Evolutionary conservation across 2,888 invertebrate species (phyloP).

Genomic region (Euzetes globulus): DNA sequence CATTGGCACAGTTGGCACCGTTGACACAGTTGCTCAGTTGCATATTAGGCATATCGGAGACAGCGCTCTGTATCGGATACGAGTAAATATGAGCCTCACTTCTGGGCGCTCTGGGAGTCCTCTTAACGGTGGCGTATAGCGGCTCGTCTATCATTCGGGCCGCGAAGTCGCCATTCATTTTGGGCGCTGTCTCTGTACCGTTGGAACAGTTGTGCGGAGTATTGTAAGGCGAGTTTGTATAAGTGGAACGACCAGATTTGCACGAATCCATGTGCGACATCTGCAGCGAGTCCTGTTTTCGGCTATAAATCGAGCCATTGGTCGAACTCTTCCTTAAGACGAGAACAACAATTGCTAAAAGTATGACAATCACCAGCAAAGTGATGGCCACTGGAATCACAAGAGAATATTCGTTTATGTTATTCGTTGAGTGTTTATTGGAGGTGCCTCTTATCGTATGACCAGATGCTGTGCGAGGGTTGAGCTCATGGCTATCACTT

Average conservation of each 20-base stretch:
- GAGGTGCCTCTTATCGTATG: conserved; percentile 1
- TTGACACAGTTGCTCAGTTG: conserved; percentile 8
- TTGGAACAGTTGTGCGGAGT: conserved; percentile 26
- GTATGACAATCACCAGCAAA: conserved; percentile 39
- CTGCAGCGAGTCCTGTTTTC: conserved; percentile 29
- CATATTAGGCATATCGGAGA: conserved; percentile 8
- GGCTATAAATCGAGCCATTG: conserved; percentile 28
- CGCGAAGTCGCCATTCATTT: conserved; percentile 27
- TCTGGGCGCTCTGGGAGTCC: conserved; percentile 41
- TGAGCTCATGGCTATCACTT: conserved; percentile 16
- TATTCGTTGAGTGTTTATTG: neutral
- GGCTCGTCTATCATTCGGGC: conserved; percentile 37
- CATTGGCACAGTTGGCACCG: conserved; percentile 14
- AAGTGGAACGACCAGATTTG: conserved; percentile 27
- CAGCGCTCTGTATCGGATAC: conserved; percentile 39
- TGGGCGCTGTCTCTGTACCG: conserved; percentile 5
- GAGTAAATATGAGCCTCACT: conserved; percentile 42
- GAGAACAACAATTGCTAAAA: conserved; percentile 40
- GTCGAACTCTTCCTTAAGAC: conserved; percentile 39
- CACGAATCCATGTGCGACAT: conserved; percentile 29
- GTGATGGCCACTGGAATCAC: conserved; percentile 41
- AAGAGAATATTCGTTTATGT: conserved; percentile 27
- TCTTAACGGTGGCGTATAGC: conserved; percentile 42
- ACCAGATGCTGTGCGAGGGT: conserved; percentile 14
- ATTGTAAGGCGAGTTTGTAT: conserved; percentile 22